Base-by-base conservation (phyloP, 2,113 vertebrate species). In the Pelusios castaneus region DNA sequence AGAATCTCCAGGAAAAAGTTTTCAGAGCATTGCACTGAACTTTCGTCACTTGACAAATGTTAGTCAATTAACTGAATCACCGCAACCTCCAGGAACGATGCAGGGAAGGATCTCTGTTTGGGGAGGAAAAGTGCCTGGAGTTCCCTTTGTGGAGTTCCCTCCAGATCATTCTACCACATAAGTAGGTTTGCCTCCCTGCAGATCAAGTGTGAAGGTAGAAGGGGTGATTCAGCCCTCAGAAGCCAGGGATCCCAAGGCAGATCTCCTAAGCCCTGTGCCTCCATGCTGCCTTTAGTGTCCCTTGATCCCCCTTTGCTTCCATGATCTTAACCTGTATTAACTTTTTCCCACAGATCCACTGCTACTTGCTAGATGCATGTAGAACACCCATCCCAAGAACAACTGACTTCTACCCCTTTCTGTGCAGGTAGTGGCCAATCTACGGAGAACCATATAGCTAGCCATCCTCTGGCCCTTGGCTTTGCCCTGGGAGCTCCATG, bases 41-140 rank as follows among this genome's bases (percentile, higher is more conserved):
- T 95, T 92, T 93, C 95, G 95, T 95, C 88, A 84, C 80, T 41
- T 76, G 41, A 14, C 25, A 45, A 76, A 76, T 78, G 82, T 78
- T 88, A 84, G 90, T 84, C 87, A 60, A 60, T 92, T 92, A 95
- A 91, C 94, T 83, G 82, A 81, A 78, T 9, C 27, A 4, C 84
- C 94, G 27, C 43, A 49, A 31, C 85, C 90, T 92, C 87, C 80
- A 89, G 58, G 85, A 87, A 82, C 75, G 84, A 75, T 80, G 51
- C 67, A 70, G 34, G 19, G 67, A 41, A 43, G 70, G 38, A 25
- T 75, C 38, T 43, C 80, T 93, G 34, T 91, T 78, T 70, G 79
- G 87, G 45, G 93, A 88, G 70, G 90, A 84, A 85, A 38, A 85
- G 60, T 85, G 81, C 80, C 88, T 88, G 80, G 73, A 77, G 92